These are phyloP conservation scores for Glaucopsyche alexis DNA, from an alignment of 2,888 invertebrate genomes.

Conservation along the genomic window DNA sequence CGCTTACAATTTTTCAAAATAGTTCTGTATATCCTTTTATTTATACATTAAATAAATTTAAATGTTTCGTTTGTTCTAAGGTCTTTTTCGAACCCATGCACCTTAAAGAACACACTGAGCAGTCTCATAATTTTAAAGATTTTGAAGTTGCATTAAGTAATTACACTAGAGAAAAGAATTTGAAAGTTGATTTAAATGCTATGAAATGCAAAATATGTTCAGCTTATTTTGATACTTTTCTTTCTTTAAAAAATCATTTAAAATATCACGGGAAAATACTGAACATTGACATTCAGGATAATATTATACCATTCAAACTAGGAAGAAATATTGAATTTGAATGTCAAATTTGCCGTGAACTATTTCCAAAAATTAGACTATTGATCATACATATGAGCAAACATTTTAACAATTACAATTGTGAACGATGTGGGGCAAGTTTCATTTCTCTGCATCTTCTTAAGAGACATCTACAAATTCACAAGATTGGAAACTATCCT, in stretches of 20 bases:
- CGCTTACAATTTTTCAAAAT: constrained; percentile 55
- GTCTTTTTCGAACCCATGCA: constrained; percentile 49
- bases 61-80: constrained; percentile 58
- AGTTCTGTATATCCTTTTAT: constrained; percentile 63
- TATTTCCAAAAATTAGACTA: constrained; percentile 53
- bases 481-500: constrained; percentile 57
- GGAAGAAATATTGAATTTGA: constrained; percentile 48
- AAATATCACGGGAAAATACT: constrained; percentile 54
- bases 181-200: constrained; percentile 61
- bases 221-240: constrained; percentile 44
- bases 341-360: constrained; percentile 61
- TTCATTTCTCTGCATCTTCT: constrained; percentile 56
- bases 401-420: constrained; percentile 66
- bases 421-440: constrained; percentile 62
- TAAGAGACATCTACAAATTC: constrained; percentile 56
- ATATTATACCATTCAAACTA: constrained; percentile 63
- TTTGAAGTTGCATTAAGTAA: constrained; percentile 51
- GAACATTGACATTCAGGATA: constrained; percentile 51
- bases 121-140: constrained; percentile 50
- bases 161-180: constrained; percentile 50
- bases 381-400: constrained; percentile 66
- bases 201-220: constrained; percentile 60
- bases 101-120: constrained; percentile 53
- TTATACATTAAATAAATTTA: constrained; percentile 57
- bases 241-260: constrained; percentile 55